Base-by-base conservation (phyloP, 64 coral and sea anemone genomes). In the Trachythela sp. region DNA sequence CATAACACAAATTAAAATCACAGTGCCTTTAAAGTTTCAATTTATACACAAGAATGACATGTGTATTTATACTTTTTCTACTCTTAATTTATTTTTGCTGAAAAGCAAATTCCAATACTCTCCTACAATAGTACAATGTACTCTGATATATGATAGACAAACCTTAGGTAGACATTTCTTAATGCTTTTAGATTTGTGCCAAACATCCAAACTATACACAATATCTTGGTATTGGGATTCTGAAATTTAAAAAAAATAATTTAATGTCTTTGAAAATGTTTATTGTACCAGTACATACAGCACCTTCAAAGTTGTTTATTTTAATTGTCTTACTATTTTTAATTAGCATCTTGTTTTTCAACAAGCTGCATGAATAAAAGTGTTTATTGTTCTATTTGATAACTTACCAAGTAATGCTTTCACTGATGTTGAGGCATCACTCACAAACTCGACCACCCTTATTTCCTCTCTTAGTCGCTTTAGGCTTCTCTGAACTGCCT, bases 131-230 rank as follows among this genome's bases (percentile, higher is more conserved):
- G 13, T 68, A 39, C 20, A 24, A 90, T 56, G 35, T 56, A 50
- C 52, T 80, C 24, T n/a, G n/a, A n/a, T n/a, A n/a, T 32, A 26
- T 22, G 18, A 70, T 7, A 6, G 7, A 70, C 64, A 48, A 35
- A 56, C 85, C 64, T 92, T 92, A 42, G 1, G 36, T 31, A 83
- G 31, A 33, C 60, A 54, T 35, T 92, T 88, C 48, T 85, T 87
- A 6, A 92, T 54, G 91, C n/a, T n/a, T n/a, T n/a, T n/a, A n/a
- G n/a, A n/a, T n/a, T n/a, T n/a, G n/a, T n/a, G n/a, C n/a, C n/a
- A n/a, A n/a, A n/a, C n/a, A n/a, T n/a, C n/a, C n/a, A n/a, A n/a
- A n/a, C n/a, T n/a, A n/a, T n/a, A n/a, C 40, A 92, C 77, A 39
- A 88, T 35, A 15, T 80, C 77, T 52, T 72, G 22, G 54, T 51